Conservation (phyloP, 2,888 invertebrate genomes). For the Acrocyrtus sp. region DNA sequence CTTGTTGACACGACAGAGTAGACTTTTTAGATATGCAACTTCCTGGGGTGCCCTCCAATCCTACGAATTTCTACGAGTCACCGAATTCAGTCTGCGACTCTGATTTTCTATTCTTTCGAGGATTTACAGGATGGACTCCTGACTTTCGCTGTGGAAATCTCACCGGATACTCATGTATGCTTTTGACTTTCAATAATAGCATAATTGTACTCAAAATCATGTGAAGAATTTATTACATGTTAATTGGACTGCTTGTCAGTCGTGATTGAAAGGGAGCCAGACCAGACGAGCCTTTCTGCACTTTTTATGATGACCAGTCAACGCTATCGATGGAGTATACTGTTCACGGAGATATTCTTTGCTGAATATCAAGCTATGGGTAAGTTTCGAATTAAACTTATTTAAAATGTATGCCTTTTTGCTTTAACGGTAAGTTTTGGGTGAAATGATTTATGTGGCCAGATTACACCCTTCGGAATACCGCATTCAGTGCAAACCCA, state of each 20-base stretch:
- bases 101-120: slow-evolving; percentile 56
- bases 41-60: slow-evolving; percentile 44
- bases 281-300: slow-evolving; percentile 42
- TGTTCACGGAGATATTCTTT: slow-evolving; percentile 49
- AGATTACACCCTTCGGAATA: slow-evolving; percentile 27
- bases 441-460: neutral
- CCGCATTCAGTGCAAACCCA: neutral
- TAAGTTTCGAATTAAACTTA: slow-evolving; percentile 2
- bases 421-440: too few relatives aligned
- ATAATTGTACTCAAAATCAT: neutral
- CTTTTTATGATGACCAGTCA: slow-evolving; percentile 57
- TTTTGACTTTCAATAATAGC: neutral
- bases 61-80: slow-evolving; percentile 33
- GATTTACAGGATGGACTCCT: slow-evolving; percentile 54
- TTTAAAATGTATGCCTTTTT: neutral
- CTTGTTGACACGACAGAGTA: slow-evolving; percentile 22
- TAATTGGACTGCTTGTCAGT: too few relatives aligned
- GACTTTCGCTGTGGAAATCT: slow-evolving; percentile 59
- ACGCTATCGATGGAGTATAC: slow-evolving; percentile 55
- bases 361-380: slow-evolving; percentile 46
- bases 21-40: slow-evolving; percentile 57
- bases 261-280: slow-evolving; percentile 53
- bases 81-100: slow-evolving; percentile 52
- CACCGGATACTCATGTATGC: slow-evolving; percentile 55
- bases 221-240: neutral